phyloP scores from a whole-genome alignment of 64 coral and sea anemone genomes.

The Actinia equina region DNA sequence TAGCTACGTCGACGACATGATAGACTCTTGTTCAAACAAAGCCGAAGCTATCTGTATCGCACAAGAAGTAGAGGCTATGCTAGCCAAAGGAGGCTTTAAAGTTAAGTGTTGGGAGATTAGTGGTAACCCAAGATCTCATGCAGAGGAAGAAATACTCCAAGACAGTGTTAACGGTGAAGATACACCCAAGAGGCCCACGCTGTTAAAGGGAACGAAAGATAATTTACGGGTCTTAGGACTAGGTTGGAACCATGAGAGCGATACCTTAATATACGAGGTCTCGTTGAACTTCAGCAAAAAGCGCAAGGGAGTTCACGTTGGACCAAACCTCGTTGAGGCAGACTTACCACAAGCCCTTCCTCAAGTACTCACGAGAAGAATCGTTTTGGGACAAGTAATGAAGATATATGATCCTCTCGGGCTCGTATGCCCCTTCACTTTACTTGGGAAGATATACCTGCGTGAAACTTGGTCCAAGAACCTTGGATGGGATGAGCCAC shows the following conservation, averaged over 20 bases:
- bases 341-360: slow-evolving; percentile 51
- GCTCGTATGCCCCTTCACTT: slow-evolving; percentile 62
- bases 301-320: slow-evolving; percentile 50
- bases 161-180: no score
- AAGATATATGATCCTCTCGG: slow-evolving; percentile 76
- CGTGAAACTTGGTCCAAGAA: slow-evolving; percentile 55
- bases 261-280: slow-evolving; percentile 59
- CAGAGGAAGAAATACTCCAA: no score
- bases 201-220: slow-evolving; percentile 62
- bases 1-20: slow-evolving; percentile 42
- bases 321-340: slow-evolving; percentile 30
- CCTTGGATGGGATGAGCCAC: slow-evolving; percentile 52
- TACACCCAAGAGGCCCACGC: not conserved
- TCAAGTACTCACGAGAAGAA: slow-evolving; percentile 66
- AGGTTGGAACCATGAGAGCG: slow-evolving; percentile 53
- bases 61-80: slow-evolving; percentile 52
- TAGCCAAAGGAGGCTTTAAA: slow-evolving; percentile 54
- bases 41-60: slow-evolving; percentile 27
- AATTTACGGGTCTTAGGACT: slow-evolving; percentile 56
- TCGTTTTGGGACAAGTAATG: slow-evolving; percentile 74
- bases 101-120: slow-evolving; percentile 62
- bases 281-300: slow-evolving; percentile 75
- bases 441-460: slow-evolving; percentile 60
- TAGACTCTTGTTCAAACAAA: slow-evolving; percentile 14
- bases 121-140: not conserved